Evolutionary conservation across 2,113 vertebrate genomes (phyloP), one percentile per base, ranked within the genome.

Genomic region (Connochaetes taurinus): DNA sequence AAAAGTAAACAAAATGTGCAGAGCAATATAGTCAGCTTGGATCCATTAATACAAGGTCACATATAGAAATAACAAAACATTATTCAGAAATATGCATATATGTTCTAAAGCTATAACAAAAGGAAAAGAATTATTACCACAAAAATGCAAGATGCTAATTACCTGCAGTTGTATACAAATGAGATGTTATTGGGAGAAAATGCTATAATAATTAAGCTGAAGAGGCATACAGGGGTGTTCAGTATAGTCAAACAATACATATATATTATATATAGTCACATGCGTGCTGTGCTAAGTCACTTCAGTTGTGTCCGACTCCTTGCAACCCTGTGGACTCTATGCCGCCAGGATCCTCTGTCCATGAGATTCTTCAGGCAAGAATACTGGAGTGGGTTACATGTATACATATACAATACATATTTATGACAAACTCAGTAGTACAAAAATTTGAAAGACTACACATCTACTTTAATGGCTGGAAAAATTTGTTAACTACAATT

Each of bases 141-240:
- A 91, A 87, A 94, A 90, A 40, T 71, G 3, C 31, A 78, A 92
- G 50, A 64, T 21, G 29, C 19, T 33, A 15, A 53, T 71, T 67
- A 78, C 16, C 36, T 78, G 0, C 14, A 53, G 2, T 16, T 76
- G 17, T 6, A 2, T 40, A 87, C 58, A 33, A 16, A 84, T 62
- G 16, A 53, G 4, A 82, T 16, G 14, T 15, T 36, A 85, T 0
- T 82, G 40, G 23, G 9, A 58, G 4, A 82, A 90, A 82, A 82
- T 29, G 6, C 10, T 83, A 23, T 7, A 67, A 2, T 14, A 71
- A 47, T 82, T 80, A 85, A 36, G 0, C 10, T 85, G 21, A 14
- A 10, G 2, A 3, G 3, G 6, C 23, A 25, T 4, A 33, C 1
- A 13, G 0, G 1, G 1, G 3, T 23, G n/a, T 60, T 47, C 31